phyloP scores from a whole-genome alignment of 2,888 invertebrate genomes.

The Deilephila porcellus region DNA sequence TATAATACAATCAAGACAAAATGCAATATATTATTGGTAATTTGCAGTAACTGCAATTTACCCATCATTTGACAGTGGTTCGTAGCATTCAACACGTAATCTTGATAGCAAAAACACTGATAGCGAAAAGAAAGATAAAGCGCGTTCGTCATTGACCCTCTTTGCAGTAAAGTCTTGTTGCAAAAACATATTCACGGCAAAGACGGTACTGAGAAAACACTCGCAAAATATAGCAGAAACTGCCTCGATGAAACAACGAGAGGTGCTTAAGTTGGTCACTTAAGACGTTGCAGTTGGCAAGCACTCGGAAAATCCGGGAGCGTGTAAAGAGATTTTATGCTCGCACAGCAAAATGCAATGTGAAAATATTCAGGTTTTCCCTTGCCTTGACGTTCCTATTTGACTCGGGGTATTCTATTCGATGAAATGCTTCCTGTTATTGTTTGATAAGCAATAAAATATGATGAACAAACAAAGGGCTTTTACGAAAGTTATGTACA shows the following conservation, averaged over 20 bases:
- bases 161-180: neutral
- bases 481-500: neutral
- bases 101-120: constrained; percentile 29
- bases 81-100: constrained; percentile 7
- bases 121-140: constrained; percentile 17
- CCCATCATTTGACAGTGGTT: constrained; percentile 4
- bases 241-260: neutral
- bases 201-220: neutral
- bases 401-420: neutral
- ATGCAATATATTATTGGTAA: neutral
- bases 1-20: neutral
- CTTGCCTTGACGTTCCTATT: neutral
- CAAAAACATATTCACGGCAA: neutral
- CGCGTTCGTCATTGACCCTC: constrained; percentile 18
- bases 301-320: constrained; percentile 23
- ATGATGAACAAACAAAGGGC: neutral
- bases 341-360: neutral
- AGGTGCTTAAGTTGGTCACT: constrained; percentile 11
- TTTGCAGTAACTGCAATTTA: neutral
- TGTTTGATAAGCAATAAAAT: no score
- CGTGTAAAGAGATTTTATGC: constrained; percentile 5
- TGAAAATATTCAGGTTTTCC: neutral
- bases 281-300: constrained; percentile 20
- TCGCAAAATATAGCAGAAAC: constrained; percentile 1
- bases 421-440: neutral